Percentiles rank a stretch among this genome's conserved stretches.
Conservation (phyloP, 1,140 invertebrate species). For the Piezodorus guildinii region DNA sequence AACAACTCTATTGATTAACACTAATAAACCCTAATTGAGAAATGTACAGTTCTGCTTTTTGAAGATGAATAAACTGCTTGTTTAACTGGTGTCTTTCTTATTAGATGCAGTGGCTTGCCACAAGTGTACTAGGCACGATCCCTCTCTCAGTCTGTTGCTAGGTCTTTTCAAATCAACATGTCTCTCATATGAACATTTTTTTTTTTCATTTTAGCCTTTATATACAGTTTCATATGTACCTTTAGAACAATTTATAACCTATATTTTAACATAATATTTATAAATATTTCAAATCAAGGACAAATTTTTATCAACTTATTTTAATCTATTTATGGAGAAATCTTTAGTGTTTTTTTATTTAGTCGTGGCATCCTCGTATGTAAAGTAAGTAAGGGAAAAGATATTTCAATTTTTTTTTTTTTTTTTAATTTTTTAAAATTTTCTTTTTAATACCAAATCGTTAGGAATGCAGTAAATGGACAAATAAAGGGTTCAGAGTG, state of each 20-base stretch:
- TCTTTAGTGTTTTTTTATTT: not conserved
- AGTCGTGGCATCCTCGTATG: not conserved
- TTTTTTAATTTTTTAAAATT: too few relatives aligned
- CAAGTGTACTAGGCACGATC: not conserved
- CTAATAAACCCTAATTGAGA: conserved; percentile 2
- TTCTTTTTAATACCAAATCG: not conserved
- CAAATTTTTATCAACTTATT: too few relatives aligned
- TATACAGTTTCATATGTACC: too few relatives aligned
- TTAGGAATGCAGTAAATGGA: not conserved
- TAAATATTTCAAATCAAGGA: too few relatives aligned
- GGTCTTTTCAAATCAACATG: too few relatives aligned
- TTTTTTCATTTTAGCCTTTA: too few relatives aligned
- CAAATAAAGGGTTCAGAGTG: conserved; percentile 1
- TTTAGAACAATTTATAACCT: too few relatives aligned
- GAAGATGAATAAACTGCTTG: not conserved
- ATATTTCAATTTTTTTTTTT: too few relatives aligned
- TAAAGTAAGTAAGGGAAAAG: not conserved
- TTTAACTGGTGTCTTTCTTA: not conserved
- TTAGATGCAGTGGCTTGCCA: not conserved
- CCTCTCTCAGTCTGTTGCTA: not conserved
- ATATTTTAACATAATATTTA: too few relatives aligned
- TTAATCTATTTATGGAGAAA: conserved; percentile 2
- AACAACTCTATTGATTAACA: not conserved
- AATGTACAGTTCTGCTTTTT: not conserved
- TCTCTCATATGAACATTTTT: too few relatives aligned